phyloP scores from a whole-genome alignment of 2,888 invertebrate genomes.

The Sarcophaga rosellei region DNA sequence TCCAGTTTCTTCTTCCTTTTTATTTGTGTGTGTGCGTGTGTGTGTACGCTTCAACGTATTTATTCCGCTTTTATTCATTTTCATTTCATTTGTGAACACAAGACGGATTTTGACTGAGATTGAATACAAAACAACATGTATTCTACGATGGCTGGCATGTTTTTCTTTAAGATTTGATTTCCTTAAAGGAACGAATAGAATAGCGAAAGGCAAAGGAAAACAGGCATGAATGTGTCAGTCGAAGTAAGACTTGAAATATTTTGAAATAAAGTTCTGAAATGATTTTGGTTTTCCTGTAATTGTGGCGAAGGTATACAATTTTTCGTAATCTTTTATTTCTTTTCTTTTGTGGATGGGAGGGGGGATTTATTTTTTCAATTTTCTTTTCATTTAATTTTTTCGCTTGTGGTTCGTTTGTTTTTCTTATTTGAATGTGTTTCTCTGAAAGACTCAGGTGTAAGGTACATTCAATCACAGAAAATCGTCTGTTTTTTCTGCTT shows the following conservation, averaged over 20 bases:
- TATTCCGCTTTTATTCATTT: background rate
- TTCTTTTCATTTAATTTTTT: background rate
- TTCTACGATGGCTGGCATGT: conserved; percentile 2
- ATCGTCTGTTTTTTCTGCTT: background rate
- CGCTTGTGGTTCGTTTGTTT: background rate
- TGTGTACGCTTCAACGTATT: background rate
- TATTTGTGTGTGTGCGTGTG: background rate
- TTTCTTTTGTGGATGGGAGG: background rate
- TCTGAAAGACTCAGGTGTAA: background rate
- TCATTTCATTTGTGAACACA: conserved; percentile 37
- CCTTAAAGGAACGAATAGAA: conserved; percentile 7
- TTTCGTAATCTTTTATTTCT: too few relatives aligned
- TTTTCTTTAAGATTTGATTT: conserved; percentile 6
- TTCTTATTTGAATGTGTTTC: background rate
- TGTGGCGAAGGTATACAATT: conserved; percentile 17
- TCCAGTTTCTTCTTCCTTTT: background rate
- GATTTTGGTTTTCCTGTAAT: conserved; percentile 35
- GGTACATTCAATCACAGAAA: too few relatives aligned
- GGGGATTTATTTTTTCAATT: conserved; percentile 6
- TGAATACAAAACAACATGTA: conserved; percentile 40
- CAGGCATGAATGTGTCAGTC: background rate
- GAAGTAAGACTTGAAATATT: conserved; percentile 18
- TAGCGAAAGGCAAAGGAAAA: conserved; percentile 1
- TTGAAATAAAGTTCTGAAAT: conserved; percentile 41
- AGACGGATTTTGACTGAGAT: conserved; percentile 51